Evolutionary conservation across 92 coral and sea anemone genomes (phyloP), one percentile per base, ranked within the genome.

Genomic region (Porites evermanni): DNA sequence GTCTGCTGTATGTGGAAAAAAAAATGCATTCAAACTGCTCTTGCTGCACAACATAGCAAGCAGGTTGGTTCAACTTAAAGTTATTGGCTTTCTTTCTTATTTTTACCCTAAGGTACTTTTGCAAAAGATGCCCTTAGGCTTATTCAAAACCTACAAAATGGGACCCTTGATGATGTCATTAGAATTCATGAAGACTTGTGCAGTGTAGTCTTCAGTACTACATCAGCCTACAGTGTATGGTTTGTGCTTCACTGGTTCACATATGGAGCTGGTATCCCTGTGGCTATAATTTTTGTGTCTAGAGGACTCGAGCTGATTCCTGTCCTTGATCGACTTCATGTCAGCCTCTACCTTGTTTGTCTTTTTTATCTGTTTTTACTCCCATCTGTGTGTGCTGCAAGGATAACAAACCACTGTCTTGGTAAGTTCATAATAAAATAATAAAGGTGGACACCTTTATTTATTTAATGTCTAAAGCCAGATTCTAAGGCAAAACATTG

Each of bases 381-480:
- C 53, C 97, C 97, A 18, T 94, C 93, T 79, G 80, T 87, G 24
- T 94, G 93, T 69, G 97, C 97, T 4, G 95, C 97, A 1, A 89
- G 88, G 68, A 94, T 94, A 53, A 91, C 97, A 16, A 86, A 88
- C 83, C 67, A 79, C 7, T 94, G 97, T 24, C 91, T 91, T 47
- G 95, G 95, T 91, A 70, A 72, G 94, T 38, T 38, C 47, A 38
- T 38, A 38, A 38, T 38, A 4, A 38, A 38, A 38, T 38, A 38
- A 38, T 38, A 38, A 38, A 38, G 47, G 47, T 38, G 47, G 47
- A 38, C 47, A 38, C 47, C 47, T 38, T 38, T 38, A 4, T 4
- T 38, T 38, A 38, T 38, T 29, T 38, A 38, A 38, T 38, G 47
- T 38, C 7, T 38, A 0, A 38, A 38, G 47, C 47, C 47, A 38